Conservation (phyloP, 2,797 vertebrate genomes). For the Propithecus perrieri region DNA sequence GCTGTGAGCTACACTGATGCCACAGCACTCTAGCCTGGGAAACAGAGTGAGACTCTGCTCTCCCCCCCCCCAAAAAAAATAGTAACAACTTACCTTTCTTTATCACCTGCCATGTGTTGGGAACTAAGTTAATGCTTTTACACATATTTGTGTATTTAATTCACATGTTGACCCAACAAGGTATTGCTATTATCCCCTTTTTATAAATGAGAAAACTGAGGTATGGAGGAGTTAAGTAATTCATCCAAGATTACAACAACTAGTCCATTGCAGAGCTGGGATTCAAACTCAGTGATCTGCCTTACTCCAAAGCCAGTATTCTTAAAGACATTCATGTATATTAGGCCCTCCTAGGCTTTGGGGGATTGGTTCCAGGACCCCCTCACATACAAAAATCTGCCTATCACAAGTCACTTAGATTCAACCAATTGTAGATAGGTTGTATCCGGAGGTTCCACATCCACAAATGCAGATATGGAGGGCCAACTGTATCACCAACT, state of each 20-base stretch:
- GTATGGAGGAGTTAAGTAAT: background rate
- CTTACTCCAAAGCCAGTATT: background rate
- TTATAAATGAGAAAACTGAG: background rate
- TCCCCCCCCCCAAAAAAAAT: background rate
- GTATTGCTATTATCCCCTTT: background rate
- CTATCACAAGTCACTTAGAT: background rate
- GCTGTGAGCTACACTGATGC: too few species aligned
- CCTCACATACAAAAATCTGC: background rate
- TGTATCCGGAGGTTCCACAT: background rate
- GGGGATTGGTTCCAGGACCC: background rate
- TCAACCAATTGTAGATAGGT: background rate
- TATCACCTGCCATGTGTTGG: background rate
- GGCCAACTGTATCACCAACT: background rate
- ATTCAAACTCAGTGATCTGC: background rate
- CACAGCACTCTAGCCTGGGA: too few species aligned
- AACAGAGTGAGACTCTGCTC: too few species aligned
- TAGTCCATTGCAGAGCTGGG: background rate
- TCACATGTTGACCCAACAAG: background rate
- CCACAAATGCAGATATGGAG: background rate
- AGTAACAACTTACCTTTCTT: background rate
- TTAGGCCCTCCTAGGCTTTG: too few species aligned
- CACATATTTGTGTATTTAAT: conserved; percentile 2
- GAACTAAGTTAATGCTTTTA: conserved; percentile 23
- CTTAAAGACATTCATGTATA: background rate
- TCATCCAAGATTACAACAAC: background rate